These are phyloP conservation scores for Halichondria panicea DNA, from an alignment of 37 sponge, comb jelly and placozoan species.

Conservation along the genomic window DNA sequence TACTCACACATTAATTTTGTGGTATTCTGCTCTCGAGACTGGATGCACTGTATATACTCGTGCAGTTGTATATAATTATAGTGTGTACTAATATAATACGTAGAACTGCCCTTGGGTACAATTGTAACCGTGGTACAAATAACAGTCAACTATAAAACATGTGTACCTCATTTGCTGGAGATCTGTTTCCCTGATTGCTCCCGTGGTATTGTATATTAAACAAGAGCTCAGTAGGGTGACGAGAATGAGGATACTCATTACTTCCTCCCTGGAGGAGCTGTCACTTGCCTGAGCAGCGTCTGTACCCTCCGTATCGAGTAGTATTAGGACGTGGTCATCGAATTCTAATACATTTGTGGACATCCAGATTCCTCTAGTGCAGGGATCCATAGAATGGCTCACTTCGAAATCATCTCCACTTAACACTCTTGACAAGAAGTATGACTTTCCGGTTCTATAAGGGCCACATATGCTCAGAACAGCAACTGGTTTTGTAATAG, in stretches of 20 bases:
- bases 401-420: conserved; percentile 15
- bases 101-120: too few species aligned
- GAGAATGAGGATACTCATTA: conserved; percentile 7
- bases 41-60: too few species aligned
- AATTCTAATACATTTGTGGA: conserved; percentile 34
- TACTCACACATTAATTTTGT: too few species aligned
- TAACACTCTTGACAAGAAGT: conserved; percentile 34
- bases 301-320: conserved; percentile 45
- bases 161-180: too few species aligned
- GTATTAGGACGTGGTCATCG: conserved; percentile 20
- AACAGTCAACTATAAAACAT: too few species aligned
- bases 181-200: too few species aligned
- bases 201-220: conserved; percentile 35
- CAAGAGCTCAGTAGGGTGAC: conserved; percentile 25
- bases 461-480: conserved; percentile 47
- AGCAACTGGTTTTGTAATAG: conserved; percentile 33
- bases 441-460: conserved; percentile 47
- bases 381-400: conserved; percentile 31
- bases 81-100: too few species aligned
- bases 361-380: conserved; percentile 44
- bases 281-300: conserved; percentile 11
- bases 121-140: too few species aligned
- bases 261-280: not conserved
- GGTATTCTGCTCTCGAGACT: too few species aligned
- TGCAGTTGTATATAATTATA: too few species aligned